These are phyloP conservation scores for Lepeophtheirus nordmannii DNA, from an alignment of 2,888 invertebrate species.

Conservation along the genomic window DNA sequence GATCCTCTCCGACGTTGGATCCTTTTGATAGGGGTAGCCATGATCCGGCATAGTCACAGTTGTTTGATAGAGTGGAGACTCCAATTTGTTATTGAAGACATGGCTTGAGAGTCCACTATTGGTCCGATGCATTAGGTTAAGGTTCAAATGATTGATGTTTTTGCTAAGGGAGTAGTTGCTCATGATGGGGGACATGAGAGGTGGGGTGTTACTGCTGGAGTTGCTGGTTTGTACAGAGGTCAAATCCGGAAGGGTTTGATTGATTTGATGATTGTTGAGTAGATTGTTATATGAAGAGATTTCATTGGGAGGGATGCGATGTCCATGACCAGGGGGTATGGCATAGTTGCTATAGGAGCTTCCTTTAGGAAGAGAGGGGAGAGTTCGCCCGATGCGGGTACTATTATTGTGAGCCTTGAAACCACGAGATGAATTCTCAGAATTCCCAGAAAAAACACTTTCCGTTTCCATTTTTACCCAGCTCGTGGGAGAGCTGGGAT, in stretches of 20 bases:
- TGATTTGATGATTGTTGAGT: background rate
- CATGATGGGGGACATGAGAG: conserved; percentile 8
- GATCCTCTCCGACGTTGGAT: conserved; percentile 6
- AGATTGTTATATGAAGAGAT: background rate
- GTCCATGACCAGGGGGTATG: background rate
- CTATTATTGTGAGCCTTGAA: background rate
- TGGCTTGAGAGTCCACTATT: background rate
- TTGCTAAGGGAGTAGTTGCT: conserved; percentile 13
- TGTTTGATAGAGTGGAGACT: conserved; percentile 6
- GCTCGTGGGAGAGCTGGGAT: conserved; percentile 20
- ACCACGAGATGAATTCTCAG: background rate
- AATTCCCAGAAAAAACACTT: conserved; percentile 15
- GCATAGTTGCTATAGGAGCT: background rate
- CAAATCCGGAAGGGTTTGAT: background rate
- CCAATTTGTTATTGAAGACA: conserved; percentile 3
- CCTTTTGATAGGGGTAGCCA: background rate
- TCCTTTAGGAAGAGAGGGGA: conserved; percentile 10
- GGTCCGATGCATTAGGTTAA: background rate
- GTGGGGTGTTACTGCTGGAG: background rate
- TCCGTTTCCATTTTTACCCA: conserved; percentile 22
- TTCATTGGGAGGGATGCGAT: background rate
- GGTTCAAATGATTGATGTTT: background rate
- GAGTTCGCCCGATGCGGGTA: background rate
- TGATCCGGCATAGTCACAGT: conserved; percentile 6
- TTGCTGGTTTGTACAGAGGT: background rate